Evolutionary conservation across 2,888 invertebrate species (phyloP), one percentile per base, ranked within the genome.

Genomic region (Chrysolina oricalcia): DNA sequence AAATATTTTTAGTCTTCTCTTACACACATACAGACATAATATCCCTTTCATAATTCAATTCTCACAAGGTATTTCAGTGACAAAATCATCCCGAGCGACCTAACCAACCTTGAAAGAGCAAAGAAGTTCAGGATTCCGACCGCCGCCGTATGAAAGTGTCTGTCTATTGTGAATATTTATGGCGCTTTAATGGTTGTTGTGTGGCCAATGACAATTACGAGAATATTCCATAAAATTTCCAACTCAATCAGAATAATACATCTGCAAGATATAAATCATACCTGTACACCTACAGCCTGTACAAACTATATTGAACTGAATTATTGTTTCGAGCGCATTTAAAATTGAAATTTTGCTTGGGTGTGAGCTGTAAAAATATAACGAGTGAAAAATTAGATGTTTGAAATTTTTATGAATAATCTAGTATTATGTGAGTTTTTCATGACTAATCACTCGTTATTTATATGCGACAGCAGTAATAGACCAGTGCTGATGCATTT

Each of bases 171-270:
- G 67, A 71, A 74, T 74, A 74, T 74, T 74, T 74, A 74, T 71
- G 67, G 43, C n/a, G 17, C 66, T 71, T 74, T 74, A 71, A 74
- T 50, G 50, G 68, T 40, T 68, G 74, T 80, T 78, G 80, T 80
- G 78, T 78, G 80, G 80, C 74, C 78, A 78, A 80, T 80, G 81
- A 83, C 83, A 83, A 82, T 83, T 81, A 81, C 80, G 66, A 56
- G 72, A 75, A 78, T 77, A 80, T 82, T 82, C 79, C 82, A 81
- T 83, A 82, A 83, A 82, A 83, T 81, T 76, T 75, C 78, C 75
- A 48, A 77, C 77, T 76, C 77, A 79, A 79, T 79, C 80, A 75
- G 78, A 78, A 76, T 79, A 77, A 76, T 75, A 70, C 78, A 79
- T 81, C 79, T 79, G 81, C 77, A 70, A 79, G 76, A 73, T 75